phyloP scores from a whole-genome alignment of 2,888 invertebrate genomes.

The Portevinia maculata region DNA sequence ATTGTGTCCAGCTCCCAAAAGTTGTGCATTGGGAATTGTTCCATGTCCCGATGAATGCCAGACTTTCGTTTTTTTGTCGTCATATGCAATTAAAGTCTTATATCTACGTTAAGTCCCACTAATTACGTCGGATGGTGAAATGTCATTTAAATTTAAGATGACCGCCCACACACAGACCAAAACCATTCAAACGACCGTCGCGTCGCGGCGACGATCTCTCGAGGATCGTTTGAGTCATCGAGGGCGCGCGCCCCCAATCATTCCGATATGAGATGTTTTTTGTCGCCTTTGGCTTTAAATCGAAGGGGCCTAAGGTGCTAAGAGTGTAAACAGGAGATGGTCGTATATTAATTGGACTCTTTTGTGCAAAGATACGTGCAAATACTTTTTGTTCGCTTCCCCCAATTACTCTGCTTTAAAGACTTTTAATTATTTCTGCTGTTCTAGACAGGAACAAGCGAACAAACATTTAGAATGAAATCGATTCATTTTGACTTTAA shows the following conservation, averaged over 20 bases:
- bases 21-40: conserved; percentile 40
- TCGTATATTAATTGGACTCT: conserved; percentile 63
- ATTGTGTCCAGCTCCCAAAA: conserved; percentile 9
- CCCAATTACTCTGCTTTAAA: background rate
- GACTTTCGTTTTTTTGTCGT: conserved; percentile 24
- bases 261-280: conserved; percentile 50
- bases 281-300: conserved; percentile 22
- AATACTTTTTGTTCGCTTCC: background rate
- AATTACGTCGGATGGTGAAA: conserved; percentile 70
- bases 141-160: conserved; percentile 73
- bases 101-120: conserved; percentile 55
- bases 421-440: conserved; percentile 39
- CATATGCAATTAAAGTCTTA: conserved; percentile 65
- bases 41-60: background rate
- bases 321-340: conserved; percentile 40
- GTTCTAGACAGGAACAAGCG: background rate
- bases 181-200: background rate
- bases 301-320: conserved; percentile 21
- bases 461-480: conserved; percentile 56
- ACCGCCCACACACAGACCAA: conserved; percentile 61
- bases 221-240: conserved; percentile 32
- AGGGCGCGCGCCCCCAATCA: conserved; percentile 32
- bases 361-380: conserved; percentile 40
- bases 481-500: conserved; percentile 58
- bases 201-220: background rate